Percentiles rank a stretch among this genome's conserved stretches.
These are phyloP conservation scores for Hafferia zeledoni DNA, from an alignment of 2,797 vertebrate genomes.

Conservation along the genomic window DNA sequence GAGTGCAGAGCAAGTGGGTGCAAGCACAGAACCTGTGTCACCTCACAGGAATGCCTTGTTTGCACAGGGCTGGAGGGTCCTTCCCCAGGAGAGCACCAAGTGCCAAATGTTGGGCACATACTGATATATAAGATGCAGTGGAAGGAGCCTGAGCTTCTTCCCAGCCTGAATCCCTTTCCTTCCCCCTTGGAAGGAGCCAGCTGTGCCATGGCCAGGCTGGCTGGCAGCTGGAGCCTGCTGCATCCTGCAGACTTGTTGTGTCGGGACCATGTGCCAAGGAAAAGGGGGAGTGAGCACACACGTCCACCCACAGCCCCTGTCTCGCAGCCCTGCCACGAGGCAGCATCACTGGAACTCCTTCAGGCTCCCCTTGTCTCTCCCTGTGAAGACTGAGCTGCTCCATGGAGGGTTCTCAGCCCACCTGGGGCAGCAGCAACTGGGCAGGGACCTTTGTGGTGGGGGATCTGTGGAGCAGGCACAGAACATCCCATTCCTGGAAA, in stretches of 20 bases:
- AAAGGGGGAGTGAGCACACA: neutral
- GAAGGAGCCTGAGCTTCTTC: neutral
- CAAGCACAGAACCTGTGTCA: conserved; percentile 3
- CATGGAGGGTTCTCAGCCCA: neutral
- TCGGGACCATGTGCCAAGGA: accelerated
- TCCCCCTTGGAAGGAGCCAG: neutral
- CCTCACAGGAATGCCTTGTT: neutral
- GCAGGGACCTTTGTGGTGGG: neutral
- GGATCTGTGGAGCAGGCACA: neutral
- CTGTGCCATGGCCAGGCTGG: neutral
- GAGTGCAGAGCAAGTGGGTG: neutral
- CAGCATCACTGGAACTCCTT: neutral
- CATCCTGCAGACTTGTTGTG: neutral
- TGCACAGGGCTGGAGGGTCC: neutral
- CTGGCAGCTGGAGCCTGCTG: neutral
- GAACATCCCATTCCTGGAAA: neutral
- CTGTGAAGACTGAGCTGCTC: accelerated
- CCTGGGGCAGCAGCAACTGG: neutral
- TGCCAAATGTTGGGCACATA: neutral
- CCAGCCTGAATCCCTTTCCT: neutral
- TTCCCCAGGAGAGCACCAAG: neutral
- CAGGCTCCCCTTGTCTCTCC: neutral
- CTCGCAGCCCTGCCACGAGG: neutral
- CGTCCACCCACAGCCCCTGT: neutral
- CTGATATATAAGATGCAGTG: accelerated